Evolutionary conservation across 2,113 vertebrate genomes (phyloP), one percentile per base, ranked within the genome.

Genomic region (Cyrtonyx montezumae): DNA sequence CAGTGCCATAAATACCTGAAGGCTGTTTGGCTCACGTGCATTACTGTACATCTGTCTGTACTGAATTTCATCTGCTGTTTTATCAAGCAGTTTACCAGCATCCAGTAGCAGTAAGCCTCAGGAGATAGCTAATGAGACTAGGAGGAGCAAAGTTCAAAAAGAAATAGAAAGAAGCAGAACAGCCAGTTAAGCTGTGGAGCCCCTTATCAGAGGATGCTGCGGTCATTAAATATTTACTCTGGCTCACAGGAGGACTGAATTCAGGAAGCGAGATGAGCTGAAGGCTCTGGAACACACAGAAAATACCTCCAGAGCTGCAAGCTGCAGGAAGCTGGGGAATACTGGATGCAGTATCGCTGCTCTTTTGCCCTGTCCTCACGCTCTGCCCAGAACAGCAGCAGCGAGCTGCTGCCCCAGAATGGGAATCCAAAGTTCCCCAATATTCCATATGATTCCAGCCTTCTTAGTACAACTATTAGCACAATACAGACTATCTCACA

Each of bases 141-240:
- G 53, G 68, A 89, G 53, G n/a, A 84, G 40, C 70, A 89, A 91
- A 95, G 87, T 88, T 81, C 89, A 94, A 46, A 70, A 84, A 91
- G 84, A 73, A 95, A 66, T 0, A 88, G 78, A 93, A 88, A 94
- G 87, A 93, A 87, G 76, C 67, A 87, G 81, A 89, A 81, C 75
- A 94, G 79, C 13, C 46, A 79, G 83, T 75, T 55, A 90, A 94
- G 80, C 59, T 77, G 42, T 19, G n/a, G 62, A 56, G 2, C 40
- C 79, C 67, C 67, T 95, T 94, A 96, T 95, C 95, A 92, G 90
- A 69, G 93, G 91, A 92, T 93, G 89, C 81, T 84, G 74, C 43
- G 58, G 23, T 4, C 45, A 70, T 71, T 45, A 59, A 91, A 81
- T 91, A 94, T 95, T 95, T 87, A 58, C 70, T 48, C 81, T 95